phyloP scores from a whole-genome alignment of 2,888 invertebrate genomes.

The Troides oblongomaculatus region DNA sequence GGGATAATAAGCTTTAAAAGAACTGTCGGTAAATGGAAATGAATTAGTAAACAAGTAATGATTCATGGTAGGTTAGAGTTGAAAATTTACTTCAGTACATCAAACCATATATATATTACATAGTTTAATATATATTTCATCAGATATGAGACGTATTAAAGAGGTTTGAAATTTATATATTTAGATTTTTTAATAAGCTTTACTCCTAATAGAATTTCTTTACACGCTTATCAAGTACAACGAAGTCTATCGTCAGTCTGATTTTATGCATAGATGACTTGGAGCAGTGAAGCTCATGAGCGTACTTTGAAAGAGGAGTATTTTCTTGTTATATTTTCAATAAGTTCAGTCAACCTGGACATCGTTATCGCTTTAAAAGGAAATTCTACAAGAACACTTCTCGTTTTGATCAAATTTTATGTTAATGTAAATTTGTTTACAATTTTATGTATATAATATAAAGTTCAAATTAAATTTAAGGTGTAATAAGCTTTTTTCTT shows the following conservation, averaged over 20 bases:
- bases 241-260: constrained; percentile 2
- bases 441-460: too few species aligned
- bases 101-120: neutral
- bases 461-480: too few species aligned
- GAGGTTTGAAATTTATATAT: neutral
- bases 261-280: constrained; percentile 20
- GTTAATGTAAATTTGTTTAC: neutral
- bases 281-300: constrained; percentile 16
- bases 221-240: constrained; percentile 5
- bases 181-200: neutral
- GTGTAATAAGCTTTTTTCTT: too few species aligned
- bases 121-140: neutral
- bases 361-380: constrained; percentile 10
- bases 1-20: constrained; percentile 20
- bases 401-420: neutral
- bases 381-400: neutral
- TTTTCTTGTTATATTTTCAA: constrained; percentile 15
- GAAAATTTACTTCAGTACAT: neutral
- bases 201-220: constrained; percentile 8
- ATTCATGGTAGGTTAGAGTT: neutral
- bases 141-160: neutral
- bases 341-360: neutral
- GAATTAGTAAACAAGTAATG: neutral
- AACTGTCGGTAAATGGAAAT: neutral
- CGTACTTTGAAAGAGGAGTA: constrained; percentile 18